Percentiles rank a stretch among this genome's conserved stretches.
Conservation (phyloP, 2,888 invertebrate species). For the Halictus ligatus region DNA sequence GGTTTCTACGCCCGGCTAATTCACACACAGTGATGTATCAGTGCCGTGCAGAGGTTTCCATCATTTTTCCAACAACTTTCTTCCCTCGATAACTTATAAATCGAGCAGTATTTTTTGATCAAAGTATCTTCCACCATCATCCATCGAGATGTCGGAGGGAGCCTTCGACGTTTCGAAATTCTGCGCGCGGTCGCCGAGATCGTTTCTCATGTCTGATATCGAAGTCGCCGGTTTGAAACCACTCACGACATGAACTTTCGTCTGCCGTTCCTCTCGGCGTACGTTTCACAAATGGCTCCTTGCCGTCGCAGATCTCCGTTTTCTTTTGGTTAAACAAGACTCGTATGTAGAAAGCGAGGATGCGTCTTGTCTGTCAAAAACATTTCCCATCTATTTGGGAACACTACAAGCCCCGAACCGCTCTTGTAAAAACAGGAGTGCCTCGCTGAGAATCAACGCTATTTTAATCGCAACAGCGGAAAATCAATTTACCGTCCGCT, state of each 20-base stretch:
- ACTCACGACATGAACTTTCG: constrained; percentile 1
- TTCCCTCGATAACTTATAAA: background rate
- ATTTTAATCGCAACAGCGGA: background rate
- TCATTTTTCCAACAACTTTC: constrained; percentile 1
- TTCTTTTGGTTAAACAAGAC: background rate
- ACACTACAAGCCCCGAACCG: background rate
- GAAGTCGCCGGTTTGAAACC: background rate
- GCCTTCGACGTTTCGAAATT: constrained; percentile 1
- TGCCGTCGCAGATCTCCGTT: background rate
- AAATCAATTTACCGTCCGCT: background rate
- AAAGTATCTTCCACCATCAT: background rate
- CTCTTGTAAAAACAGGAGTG: background rate
- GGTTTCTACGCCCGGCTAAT: background rate
- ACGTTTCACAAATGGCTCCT: background rate
- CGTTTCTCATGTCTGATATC: constrained; percentile 9
- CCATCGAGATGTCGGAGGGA: background rate
- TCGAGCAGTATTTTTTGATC: constrained; percentile 1
- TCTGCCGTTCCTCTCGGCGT: background rate
- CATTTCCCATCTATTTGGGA: background rate
- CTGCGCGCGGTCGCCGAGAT: constrained; percentile 2
- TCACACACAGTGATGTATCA: background rate
- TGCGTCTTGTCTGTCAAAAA: background rate
- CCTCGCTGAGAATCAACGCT: background rate
- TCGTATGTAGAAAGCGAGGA: background rate
- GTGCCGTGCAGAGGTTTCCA: background rate